A percentile compares a stretch with the other conserved stretches of the same genome.
Evolutionary conservation across 2,797 vertebrate genomes (phyloP).

Genomic region (Pseudopleuronectes americanus): DNA sequence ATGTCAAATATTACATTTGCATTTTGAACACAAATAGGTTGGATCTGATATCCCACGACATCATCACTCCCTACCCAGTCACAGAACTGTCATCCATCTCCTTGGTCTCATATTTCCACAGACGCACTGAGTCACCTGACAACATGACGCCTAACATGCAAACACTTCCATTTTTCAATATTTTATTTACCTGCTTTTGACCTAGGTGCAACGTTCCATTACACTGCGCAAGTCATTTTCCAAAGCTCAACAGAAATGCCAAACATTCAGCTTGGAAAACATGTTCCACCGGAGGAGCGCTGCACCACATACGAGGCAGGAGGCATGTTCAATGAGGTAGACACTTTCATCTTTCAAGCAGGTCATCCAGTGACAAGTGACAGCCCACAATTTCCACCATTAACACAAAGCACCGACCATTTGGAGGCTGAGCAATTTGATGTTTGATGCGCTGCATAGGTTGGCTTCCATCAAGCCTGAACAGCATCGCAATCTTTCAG

Average conservation of each 20-base stretch:
- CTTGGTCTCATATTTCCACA: constrained; percentile 46
- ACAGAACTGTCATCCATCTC: constrained; percentile 52
- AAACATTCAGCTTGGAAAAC: constrained; percentile 59
- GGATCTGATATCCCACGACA: constrained; percentile 21
- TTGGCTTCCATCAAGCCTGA: constrained; percentile 48
- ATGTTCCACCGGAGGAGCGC: constrained; percentile 23
- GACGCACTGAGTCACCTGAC: constrained; percentile 49
- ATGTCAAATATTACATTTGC: constrained; percentile 4
- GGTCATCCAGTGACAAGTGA: constrained; percentile 58
- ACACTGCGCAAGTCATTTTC: constrained; percentile 53
- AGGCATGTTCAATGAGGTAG: constrained; percentile 58
- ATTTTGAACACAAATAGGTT: constrained; percentile 42
- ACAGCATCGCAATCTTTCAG: constrained; percentile 56
- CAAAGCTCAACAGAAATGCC: constrained; percentile 60
- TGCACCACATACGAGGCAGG: constrained; percentile 26
- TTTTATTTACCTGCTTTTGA: constrained; percentile 66
- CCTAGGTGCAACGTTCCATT: constrained; percentile 67
- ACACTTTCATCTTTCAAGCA: constrained; percentile 60
- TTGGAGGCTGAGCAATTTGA: constrained; percentile 50
- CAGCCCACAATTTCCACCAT: constrained; percentile 49
- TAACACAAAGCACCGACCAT: constrained; percentile 46
- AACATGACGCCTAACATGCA: constrained; percentile 49
- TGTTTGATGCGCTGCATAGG: constrained; percentile 48
- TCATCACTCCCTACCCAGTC: constrained; percentile 20
- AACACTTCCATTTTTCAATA: constrained; percentile 72